These are phyloP conservation scores for Neodiprion virginianus DNA, from an alignment of 1,140 invertebrate genomes.

Conservation along the genomic window DNA sequence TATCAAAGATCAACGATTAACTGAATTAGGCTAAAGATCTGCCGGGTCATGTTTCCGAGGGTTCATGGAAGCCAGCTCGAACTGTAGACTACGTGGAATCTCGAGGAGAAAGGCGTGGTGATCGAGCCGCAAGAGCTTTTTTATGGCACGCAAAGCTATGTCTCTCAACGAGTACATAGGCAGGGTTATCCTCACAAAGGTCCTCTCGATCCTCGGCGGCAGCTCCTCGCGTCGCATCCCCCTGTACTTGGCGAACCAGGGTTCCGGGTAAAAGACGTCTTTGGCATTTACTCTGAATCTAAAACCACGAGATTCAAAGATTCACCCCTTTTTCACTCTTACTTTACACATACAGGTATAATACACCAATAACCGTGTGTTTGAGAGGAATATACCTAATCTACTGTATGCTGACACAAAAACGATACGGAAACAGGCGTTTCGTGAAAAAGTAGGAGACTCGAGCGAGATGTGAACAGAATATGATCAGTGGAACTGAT, in stretches of 20 bases:
- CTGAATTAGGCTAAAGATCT: constrained; percentile 5
- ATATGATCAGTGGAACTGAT: too few species aligned
- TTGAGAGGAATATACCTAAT: too few species aligned
- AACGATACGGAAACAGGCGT: not conserved
- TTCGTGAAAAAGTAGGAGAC: not conserved
- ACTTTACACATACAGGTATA: constrained; percentile 8
- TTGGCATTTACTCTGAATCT: constrained; percentile 45
- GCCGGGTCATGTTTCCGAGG: constrained; percentile 28
- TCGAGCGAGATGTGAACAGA: too few species aligned
- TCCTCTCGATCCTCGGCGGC: constrained; percentile 34
- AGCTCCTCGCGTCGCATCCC: constrained; percentile 26
- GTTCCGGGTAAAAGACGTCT: constrained; percentile 53
- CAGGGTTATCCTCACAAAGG: constrained; percentile 47
- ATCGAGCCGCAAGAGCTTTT: constrained; percentile 48
- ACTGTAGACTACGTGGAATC: constrained; percentile 45
- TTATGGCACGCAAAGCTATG: constrained; percentile 47
- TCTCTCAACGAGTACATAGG: constrained; percentile 52
- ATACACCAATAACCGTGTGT: too few species aligned
- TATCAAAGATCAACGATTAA: constrained; percentile 8
- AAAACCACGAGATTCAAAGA: constrained; percentile 23
- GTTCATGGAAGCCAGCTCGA: constrained; percentile 38
- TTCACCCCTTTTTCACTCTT: constrained; percentile 5
- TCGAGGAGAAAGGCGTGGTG: constrained; percentile 43
- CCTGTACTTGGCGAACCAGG: constrained; percentile 34
- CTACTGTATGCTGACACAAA: not conserved